Base-by-base conservation (phyloP, 1,140 invertebrate genomes). In the Ylistrum balloti region DNA sequence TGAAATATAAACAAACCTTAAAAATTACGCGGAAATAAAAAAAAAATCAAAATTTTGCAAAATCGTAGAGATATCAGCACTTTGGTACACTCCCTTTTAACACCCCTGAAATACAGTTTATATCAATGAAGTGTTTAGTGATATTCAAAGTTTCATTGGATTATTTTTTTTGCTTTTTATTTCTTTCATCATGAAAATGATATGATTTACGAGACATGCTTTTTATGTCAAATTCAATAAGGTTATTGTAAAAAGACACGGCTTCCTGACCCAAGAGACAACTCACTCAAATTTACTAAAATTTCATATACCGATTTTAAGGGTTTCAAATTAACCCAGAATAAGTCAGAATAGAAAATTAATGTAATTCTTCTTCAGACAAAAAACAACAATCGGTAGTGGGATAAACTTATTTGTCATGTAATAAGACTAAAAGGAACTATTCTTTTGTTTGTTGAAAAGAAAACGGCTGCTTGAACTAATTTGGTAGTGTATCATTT, bases 381-480 rank as follows among this genome's bases (percentile, higher is more conserved):
- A 74, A 74, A 74, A 74, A 74, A 74, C n/a, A 74, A 74, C 56
- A 74, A 74, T 74, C 22, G 56, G 56, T 74, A n/a, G 56, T 17
- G 56, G 28, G 56, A 28, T 74, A 28, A 74, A 17, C 22, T 74
- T 74, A n/a, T 74, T 74, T 3, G 56, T 74, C 56, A 74, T 11
- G 28, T 74, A 74, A 74, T 74, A 74, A n/a, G 5, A 74, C 13
- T 74, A 74, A n/a, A 74, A 74, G 56, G 56, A n/a, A 74, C 28
- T 74, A 74, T 74, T 74, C n/a, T 28, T 74, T 74, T 74, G n/a
- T 74, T 28, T n/a, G n/a, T n/a, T 74, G 56, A 74, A 74, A 74
- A 74, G 56, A 74, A 74, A 74, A 74, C 56, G 28, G 22, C 28
- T 28, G n/a, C 56, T 74, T 74, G 22, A 45, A 45, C 41, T 45